These are phyloP conservation scores for Andricus curvator DNA, from an alignment of 2,888 invertebrate species.

Conservation along the genomic window DNA sequence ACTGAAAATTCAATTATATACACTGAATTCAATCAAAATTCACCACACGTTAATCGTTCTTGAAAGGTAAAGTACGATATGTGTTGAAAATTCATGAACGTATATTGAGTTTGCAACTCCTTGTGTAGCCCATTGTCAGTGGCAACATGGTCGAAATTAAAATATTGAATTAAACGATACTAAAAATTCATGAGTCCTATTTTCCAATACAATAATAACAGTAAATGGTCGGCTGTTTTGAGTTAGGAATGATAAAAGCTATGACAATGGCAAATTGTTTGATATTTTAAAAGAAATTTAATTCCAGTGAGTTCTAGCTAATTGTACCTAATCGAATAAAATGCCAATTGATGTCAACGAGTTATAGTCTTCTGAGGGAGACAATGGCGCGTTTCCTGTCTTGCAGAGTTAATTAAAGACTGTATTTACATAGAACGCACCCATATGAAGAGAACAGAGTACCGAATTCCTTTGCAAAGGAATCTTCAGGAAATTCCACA, in stretches of 20 bases:
- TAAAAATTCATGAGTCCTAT: no score
- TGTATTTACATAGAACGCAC: conserved; percentile 34
- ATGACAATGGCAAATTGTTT: not conserved
- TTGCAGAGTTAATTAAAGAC: conserved; percentile 38
- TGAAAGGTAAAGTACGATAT: not conserved
- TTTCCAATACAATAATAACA: no score
- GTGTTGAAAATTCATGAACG: not conserved
- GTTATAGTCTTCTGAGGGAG: conserved; percentile 15
- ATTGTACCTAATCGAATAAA: conserved; percentile 28
- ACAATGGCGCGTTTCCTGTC: conserved; percentile 33
- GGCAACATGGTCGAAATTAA: no score
- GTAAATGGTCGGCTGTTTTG: not conserved
- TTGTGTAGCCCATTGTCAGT: no score
- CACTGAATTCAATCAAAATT: not conserved
- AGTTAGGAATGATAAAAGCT: not conserved
- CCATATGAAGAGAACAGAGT: conserved; percentile 38
- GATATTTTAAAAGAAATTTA: not conserved
- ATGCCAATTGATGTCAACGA: conserved; percentile 33
- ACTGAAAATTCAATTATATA: no score
- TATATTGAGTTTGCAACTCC: no score
- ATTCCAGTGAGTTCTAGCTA: not conserved
- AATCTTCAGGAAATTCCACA: conserved; percentile 35
- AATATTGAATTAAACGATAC: no score
- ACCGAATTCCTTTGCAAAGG: conserved; percentile 34
- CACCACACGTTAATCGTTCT: not conserved